These are phyloP conservation scores for Microplitis deprimator DNA, from an alignment of 2,888 invertebrate genomes.

Conservation along the genomic window DNA sequence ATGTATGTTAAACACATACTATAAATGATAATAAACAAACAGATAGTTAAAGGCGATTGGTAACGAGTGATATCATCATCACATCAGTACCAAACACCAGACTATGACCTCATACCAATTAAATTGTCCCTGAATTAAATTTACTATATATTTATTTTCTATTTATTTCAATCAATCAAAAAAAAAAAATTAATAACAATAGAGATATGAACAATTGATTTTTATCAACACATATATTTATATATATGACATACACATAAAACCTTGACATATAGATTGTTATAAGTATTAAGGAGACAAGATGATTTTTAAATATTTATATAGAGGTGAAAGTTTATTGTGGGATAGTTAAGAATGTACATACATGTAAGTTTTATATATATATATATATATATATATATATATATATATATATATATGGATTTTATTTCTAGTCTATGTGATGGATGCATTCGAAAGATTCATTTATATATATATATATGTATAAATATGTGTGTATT, in stretches of 20 bases:
- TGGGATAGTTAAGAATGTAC: constrained; percentile 1
- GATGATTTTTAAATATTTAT: constrained; percentile 1
- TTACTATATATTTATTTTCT: neutral
- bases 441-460: neutral
- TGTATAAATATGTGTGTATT: neutral
- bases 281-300: neutral
- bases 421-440: neutral
- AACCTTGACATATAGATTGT: constrained; percentile 16
- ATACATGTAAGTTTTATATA: neutral
- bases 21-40: constrained; percentile 5
- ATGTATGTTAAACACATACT: neutral
- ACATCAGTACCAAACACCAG: neutral
- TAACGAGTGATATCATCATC: constrained; percentile 19
- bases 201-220: too few species aligned
- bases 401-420: neutral
- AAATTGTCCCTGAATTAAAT: constrained; percentile 9
- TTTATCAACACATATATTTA: too few species aligned
- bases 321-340: constrained; percentile 19
- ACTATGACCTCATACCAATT: constrained; percentile 10
- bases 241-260: neutral
- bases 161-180: neutral
- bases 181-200: too few species aligned
- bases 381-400: neutral
- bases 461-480: neutral
- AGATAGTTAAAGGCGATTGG: neutral